A percentile compares a stretch with the other conserved stretches of the same genome.
Conservation (phyloP, 2,113 vertebrate genomes). For the Chiloscyllium plagiosum region DNA sequence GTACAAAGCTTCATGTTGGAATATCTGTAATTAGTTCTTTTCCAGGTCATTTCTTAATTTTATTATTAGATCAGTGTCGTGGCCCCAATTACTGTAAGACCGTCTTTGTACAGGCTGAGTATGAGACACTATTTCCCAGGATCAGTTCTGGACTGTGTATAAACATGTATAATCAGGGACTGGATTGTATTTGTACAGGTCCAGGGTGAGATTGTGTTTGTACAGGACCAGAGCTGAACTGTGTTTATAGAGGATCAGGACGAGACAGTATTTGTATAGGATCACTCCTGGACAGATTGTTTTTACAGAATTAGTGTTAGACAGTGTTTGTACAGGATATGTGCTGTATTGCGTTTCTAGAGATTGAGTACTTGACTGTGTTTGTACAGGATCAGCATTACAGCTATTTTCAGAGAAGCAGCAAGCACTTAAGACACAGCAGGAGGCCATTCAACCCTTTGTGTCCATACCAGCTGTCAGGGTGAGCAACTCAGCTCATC, state of each 20-base stretch:
- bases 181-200: not conserved
- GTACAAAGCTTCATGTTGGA: not conserved
- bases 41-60: conserved; percentile 24
- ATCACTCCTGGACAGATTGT: not conserved
- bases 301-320: not conserved
- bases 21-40: not conserved
- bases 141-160: not conserved
- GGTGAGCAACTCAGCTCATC: too few relatives aligned
- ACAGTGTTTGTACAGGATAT: not conserved
- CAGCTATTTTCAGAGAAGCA: not conserved
- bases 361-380: not conserved
- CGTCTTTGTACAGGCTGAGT: not conserved
- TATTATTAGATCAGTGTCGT: not conserved
- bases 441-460: too few relatives aligned
- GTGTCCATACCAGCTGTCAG: too few relatives aligned
- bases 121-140: not conserved
- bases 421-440: too few relatives aligned
- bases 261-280: not conserved
- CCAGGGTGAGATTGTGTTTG: too few relatives aligned
- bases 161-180: too few relatives aligned
- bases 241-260: not conserved
- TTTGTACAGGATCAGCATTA: not conserved
- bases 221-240: too few relatives aligned
- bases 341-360: not conserved
- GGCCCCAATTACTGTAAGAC: not conserved